Evolutionary conservation across 1,140 invertebrate species (phyloP), one percentile per base, ranked within the genome.

Genomic region (Stenopsyche tienmushanensis): DNA sequence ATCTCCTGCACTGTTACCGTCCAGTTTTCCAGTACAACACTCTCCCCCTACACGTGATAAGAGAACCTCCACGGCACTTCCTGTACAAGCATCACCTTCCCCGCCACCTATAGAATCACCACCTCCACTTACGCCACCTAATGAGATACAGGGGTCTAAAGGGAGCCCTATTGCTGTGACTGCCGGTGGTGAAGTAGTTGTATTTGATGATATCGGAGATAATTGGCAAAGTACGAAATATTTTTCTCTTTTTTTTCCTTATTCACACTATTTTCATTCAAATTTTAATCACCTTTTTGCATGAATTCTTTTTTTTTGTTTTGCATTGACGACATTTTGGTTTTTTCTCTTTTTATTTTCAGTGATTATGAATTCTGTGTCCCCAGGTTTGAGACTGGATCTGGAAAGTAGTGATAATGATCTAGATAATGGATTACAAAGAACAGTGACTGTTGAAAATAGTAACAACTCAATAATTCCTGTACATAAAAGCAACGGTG

Each of bases 191-290:
- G 87, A 90, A 73, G 87, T 91, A 8, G 87, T 91, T 41, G 89
- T 92, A 20, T 92, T 92, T 76, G 90, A 92, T 73, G 90, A 92
- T 73, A 90, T 90, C 66, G 90, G 87, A 65, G 90, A 92, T 67
- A 84, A 83, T 69, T 88, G 86, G 86, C 84, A 85, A 76, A 83
- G 82, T 74, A 55, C 15, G 53, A 44, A 9, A 15, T 34, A 21
- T 20, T 63, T 39, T 29, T 49, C 18, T 39, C n/a, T n/a, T n/a
- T n/a, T n/a, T n/a, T n/a, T n/a, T n/a, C n/a, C n/a, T n/a, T n/a
- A 20, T 47, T 47, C 13, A 47, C 13, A 15, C 5, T 47, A 20
- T 47, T 47, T 39, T 47, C 44, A 7, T 47, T 9, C 15, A 47
- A 15, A 20, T 15, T 13, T 47, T 47, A 7, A 34, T 34, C 29